Conservation (phyloP, 2,797 vertebrate genomes). For the Silurus aristotelis region DNA sequence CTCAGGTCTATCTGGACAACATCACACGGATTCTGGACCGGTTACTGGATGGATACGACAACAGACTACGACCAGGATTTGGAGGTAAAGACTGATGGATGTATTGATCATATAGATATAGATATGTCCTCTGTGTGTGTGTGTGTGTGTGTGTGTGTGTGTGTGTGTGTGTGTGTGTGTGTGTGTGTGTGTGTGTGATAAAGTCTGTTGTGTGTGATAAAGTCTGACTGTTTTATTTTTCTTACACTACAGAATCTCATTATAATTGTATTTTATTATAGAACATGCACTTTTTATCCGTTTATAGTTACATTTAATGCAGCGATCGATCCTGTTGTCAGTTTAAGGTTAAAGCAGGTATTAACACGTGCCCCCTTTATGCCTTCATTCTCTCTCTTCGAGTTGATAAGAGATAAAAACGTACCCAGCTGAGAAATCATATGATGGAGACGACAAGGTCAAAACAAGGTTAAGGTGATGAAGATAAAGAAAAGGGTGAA, state of each 20-base stretch:
- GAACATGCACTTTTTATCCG: neutral
- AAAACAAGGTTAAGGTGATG: too few relatives aligned
- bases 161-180: neutral
- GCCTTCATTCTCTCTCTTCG: neutral
- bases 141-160: neutral
- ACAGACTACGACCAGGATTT: slow-evolving; percentile 91
- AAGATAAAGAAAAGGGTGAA: too few relatives aligned
- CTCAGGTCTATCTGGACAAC: slow-evolving; percentile 85
- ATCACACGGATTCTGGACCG: slow-evolving; percentile 91
- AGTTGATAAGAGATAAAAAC: neutral
- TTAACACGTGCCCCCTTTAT: neutral
- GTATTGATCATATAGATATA: neutral
- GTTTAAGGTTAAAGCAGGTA: neutral
- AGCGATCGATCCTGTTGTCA: neutral
- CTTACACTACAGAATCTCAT: neutral
- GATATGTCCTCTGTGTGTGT: neutral
- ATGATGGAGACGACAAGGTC: too few relatives aligned
- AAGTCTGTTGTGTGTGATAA: neutral
- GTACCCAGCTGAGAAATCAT: too few relatives aligned
- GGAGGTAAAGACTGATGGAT: slow-evolving; percentile 77
- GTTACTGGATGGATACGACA: slow-evolving; percentile 94
- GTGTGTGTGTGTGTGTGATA: neutral
- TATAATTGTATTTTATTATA: neutral
- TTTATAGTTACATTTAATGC: neutral
- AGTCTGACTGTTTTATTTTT: neutral